These are phyloP conservation scores for Hydrotaea cyrtoneurina DNA, from an alignment of 2,888 invertebrate genomes.

Conservation along the genomic window DNA sequence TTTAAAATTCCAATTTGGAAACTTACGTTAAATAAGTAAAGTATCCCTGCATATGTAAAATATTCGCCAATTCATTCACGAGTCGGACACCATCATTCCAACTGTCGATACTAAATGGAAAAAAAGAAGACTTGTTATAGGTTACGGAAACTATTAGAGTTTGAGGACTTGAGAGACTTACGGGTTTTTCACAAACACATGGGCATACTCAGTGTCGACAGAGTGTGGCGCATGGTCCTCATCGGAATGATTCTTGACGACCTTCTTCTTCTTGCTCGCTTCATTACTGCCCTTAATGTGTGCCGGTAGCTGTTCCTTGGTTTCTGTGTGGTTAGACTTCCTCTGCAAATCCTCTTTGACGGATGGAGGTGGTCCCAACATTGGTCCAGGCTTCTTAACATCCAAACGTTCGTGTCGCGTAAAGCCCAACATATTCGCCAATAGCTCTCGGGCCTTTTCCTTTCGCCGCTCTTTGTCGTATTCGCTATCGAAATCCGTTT, in stretches of 20 bases:
- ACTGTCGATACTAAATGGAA: constrained; percentile 81
- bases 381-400: constrained; percentile 97
- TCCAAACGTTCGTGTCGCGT: constrained; percentile 93
- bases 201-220: constrained; percentile 90
- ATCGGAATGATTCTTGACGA: constrained; percentile 79
- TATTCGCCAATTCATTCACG: constrained; percentile 86
- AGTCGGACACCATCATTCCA: constrained; percentile 89
- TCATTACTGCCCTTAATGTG: constrained; percentile 76
- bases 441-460: constrained; percentile 82
- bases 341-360: constrained; percentile 61
- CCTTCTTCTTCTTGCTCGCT: constrained; percentile 77
- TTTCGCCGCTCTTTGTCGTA: constrained; percentile 77
- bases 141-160: too few species aligned
- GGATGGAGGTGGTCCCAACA: constrained; percentile 81
- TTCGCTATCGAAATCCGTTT: constrained; percentile 53
- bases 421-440: constrained; percentile 88
- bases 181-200: constrained; percentile 89
- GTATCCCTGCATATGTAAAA: constrained; percentile 83
- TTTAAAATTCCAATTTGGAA: neutral
- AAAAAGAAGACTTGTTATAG: neutral
- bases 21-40: constrained; percentile 79
- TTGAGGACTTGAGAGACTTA: constrained; percentile 78
- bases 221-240: constrained; percentile 83
- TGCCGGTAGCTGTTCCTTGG: constrained; percentile 78
- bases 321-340: constrained; percentile 69